phyloP scores from a whole-genome alignment of 2,888 invertebrate species.

The Nemotelus nigrinus region DNA sequence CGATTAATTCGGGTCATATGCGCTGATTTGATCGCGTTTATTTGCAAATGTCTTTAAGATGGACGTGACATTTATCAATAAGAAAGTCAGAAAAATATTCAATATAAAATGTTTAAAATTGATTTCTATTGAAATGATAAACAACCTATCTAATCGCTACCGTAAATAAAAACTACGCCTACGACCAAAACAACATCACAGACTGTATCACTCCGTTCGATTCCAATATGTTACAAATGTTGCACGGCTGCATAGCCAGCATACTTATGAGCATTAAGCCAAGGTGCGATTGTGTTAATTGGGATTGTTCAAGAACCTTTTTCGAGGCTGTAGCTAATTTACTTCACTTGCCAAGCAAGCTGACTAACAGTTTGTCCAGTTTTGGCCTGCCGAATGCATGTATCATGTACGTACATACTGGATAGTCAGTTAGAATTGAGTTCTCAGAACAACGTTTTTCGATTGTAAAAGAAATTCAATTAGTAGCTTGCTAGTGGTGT shows the following conservation, averaged over 20 bases:
- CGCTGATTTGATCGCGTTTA: background rate
- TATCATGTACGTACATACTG: too few relatives aligned
- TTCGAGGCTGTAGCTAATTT: slow-evolving; percentile 21
- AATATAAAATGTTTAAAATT: background rate
- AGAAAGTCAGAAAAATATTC: background rate
- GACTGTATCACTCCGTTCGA: background rate
- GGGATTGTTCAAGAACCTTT: slow-evolving; percentile 24
- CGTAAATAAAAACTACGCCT: background rate
- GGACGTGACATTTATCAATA: background rate
- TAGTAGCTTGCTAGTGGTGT: slow-evolving; percentile 14
- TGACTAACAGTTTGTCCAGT: slow-evolving; percentile 6
- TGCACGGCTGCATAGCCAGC: background rate
- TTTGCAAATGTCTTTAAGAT: background rate
- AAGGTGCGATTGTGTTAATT: slow-evolving; percentile 38
- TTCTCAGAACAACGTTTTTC: slow-evolving; percentile 19
- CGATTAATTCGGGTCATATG: background rate
- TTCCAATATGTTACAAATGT: slow-evolving; percentile 21
- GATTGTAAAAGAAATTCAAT: slow-evolving; percentile 25
- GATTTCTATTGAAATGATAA: background rate
- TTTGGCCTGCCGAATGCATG: background rate
- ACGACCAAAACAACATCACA: background rate
- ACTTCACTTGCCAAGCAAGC: background rate
- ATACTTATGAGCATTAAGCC: background rate
- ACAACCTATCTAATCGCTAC: background rate
- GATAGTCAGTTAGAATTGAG: background rate